Evolutionary conservation across 2,797 vertebrate genomes (phyloP), one percentile per base, ranked within the genome.

Genomic region (Paedocypris micromegethes): DNA sequence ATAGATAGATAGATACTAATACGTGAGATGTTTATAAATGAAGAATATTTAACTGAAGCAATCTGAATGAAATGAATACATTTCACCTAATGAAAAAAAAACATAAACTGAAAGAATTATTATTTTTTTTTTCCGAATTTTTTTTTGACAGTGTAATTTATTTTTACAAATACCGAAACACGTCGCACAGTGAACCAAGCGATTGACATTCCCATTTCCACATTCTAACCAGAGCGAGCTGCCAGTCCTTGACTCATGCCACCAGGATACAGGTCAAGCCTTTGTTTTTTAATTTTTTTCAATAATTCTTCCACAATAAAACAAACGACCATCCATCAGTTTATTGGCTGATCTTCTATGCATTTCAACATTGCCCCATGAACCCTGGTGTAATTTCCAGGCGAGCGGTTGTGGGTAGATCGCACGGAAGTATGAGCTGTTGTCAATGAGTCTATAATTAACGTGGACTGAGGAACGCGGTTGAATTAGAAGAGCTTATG

Each of bases 401-500:
- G 64, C 9, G 41, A 46, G 23, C 23, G 23, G 23, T 23, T 23
- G 62, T 56, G 64, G 53, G 53, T 60, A 54, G 53, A 54, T 60
- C 69, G 72, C 62, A 66, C 37, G 5, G 53, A 70, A 72, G 72
- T 74, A 64, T 55, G 73, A 66, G 66, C 57, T 70, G 61, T 66
- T 74, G 64, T 78, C 72, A 69, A 57, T 64, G 63, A 68, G 60
- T 63, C 71, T 71, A 64, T 76, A 78, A 76, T 76, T 78, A 73
- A 70, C 60, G 55, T 66, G 68, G 63, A 68, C 64, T 59, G 67
- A 59, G 53, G 77, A 72, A 72, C 63, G 66, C 58, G 65, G 72
- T 61, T 72, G 70, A 76, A 76, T 78, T 78, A 78, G 77, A 62
- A 5, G 70, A 72, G 72, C 74, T 76, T 76, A 72, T 74, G 75